These are phyloP conservation scores for Rhincodon typus DNA, from an alignment of 2,797 vertebrate species.

Conservation along the genomic window DNA sequence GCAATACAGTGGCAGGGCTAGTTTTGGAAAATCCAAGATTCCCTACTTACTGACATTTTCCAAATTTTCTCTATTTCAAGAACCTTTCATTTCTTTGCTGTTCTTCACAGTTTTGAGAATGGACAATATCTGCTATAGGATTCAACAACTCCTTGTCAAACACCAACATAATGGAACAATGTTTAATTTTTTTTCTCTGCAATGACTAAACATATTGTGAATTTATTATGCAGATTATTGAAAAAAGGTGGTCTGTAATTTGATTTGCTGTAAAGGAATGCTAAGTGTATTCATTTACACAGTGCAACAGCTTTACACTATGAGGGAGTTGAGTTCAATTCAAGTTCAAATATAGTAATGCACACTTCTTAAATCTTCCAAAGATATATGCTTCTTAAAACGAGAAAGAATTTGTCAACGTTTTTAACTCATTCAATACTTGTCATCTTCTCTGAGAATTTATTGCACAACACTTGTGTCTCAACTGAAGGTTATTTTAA, in stretches of 20 bases:
- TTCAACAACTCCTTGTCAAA: not conserved
- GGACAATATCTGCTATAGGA: not conserved
- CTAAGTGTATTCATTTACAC: not conserved
- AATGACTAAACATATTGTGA: not conserved
- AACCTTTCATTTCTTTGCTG: not conserved
- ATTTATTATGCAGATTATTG: not conserved
- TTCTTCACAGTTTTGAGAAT: not conserved
- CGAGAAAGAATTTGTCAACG: not conserved
- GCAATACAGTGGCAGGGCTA: not conserved
- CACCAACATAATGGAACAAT: not conserved
- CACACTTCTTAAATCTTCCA: not conserved
- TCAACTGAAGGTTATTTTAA: not conserved
- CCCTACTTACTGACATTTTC: not conserved
- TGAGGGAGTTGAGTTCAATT: not conserved
- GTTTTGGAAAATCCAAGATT: not conserved
- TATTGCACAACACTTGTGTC: not conserved
- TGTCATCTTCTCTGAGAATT: not conserved
- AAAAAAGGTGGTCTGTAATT: not conserved
- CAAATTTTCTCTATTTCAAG: not conserved
- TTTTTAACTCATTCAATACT: not conserved
- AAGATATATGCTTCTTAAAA: not conserved
- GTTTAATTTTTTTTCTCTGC: not conserved
- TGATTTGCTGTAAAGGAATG: not conserved
- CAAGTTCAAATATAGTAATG: not conserved
- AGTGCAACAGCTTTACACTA: not conserved